These are phyloP conservation scores for Polydrusus pterygomalis DNA, from an alignment of 2,888 invertebrate genomes.

Conservation along the genomic window DNA sequence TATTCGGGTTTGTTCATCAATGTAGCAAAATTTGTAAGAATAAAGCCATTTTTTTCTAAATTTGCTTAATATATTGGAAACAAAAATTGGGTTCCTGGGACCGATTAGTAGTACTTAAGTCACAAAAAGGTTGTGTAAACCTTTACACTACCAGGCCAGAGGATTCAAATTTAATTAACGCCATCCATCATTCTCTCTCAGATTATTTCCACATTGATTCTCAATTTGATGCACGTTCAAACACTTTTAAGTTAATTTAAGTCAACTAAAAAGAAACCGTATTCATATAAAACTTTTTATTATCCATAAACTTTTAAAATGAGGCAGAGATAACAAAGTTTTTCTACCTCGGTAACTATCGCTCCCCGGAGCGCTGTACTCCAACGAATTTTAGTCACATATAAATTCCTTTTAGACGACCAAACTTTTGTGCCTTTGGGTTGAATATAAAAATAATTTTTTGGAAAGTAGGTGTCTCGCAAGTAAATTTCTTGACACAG, in stretches of 20 bases:
- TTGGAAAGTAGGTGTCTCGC: not conserved
- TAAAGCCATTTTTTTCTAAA: too few relatives aligned
- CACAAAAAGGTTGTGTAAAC: too few relatives aligned
- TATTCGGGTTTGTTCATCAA: too few relatives aligned
- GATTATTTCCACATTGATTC: too few relatives aligned
- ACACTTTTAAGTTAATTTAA: not conserved
- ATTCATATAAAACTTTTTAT: conserved; percentile 13
- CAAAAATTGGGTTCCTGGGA: too few relatives aligned
- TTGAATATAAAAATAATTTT: conserved; percentile 16
- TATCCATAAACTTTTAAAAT: conserved; percentile 22
- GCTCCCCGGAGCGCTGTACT: conserved; percentile 27
- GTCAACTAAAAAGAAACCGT: not conserved
- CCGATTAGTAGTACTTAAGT: too few relatives aligned
- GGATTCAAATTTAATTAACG: too few relatives aligned
- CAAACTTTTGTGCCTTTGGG: conserved; percentile 4
- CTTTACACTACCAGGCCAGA: too few relatives aligned
- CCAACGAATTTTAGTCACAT: conserved; percentile 9
- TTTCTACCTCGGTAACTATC: conserved; percentile 30
- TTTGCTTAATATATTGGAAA: too few relatives aligned
- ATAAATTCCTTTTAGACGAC: conserved; percentile 20
- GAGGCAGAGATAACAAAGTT: conserved; percentile 32
- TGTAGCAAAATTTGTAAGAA: too few relatives aligned
- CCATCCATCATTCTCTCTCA: too few relatives aligned
- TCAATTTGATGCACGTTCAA: not conserved
- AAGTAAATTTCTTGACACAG: not conserved